Evolutionary conservation across 2,888 invertebrate species (phyloP), one percentile per base, ranked within the genome.

Genomic region (Drymonia ruficornis): DNA sequence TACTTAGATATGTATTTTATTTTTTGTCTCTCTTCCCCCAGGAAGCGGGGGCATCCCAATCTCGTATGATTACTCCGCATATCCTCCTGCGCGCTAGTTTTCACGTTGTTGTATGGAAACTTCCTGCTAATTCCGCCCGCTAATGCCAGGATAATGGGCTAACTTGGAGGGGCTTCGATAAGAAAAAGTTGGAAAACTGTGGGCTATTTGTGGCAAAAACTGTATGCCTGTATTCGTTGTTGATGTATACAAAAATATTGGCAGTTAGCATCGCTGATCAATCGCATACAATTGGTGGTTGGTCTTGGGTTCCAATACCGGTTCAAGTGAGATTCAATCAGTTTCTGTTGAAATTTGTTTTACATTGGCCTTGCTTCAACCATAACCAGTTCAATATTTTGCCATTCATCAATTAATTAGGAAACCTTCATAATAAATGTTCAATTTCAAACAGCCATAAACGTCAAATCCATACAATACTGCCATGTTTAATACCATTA

Each of bases 71-170:
- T 61, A 66, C 72, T 50, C 52, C 51, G 55, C 56, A 49, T 59
- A 65, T 55, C 59, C 50, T 42, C 34, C 28, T 56, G 31, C 29
- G 23, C 15, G 47, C 52, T 59, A 66, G 67, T 69, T 68, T 68
- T 58, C 61, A 66, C 61, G 59, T 66, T 63, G 53, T 53, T 55
- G 52, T 57, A 49, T 45, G 52, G 59, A 66, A 63, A 70, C 59
- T 70, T 61, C 42, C 47, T 45, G 55, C 63, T 68, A 45, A 65
- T 58, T 65, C 59, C 53, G 44, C 15, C 46, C 43, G 55, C 52
- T 62, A 70, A 65, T 63, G 56, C 59, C 56, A 53, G 55, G 50
- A 58, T 63, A 63, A 65, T 59, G 49, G 51, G 54, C 45, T 45
- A 52, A 58, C 56, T 61, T 52, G 23, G 52, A 49, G 36, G 43